Evolutionary conservation across 2,113 vertebrate genomes (phyloP), one percentile per base, ranked within the genome.

Genomic region (Oplegnathus fasciatus): DNA sequence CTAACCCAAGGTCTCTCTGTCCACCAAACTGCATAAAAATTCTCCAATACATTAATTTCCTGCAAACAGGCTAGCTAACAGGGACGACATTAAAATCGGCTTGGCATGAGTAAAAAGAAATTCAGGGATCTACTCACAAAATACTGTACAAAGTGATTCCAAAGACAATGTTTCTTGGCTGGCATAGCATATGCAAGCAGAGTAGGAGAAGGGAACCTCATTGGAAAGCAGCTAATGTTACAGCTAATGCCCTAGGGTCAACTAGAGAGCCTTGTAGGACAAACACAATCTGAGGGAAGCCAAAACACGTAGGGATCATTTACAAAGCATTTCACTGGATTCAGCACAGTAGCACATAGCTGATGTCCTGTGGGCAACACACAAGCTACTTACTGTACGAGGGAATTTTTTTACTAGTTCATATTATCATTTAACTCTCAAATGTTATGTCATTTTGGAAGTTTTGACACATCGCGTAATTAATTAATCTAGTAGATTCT

Each of bases 241-340:
- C 94, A 91, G 42, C 80, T 93, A 88, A 93, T 89, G 73, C 87
- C 87, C 92, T 81, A 37, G 84, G 87, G 90, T 83, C 86, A 78
- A 75, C 73, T 92, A 87, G n/a, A 90, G 73, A 89, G 81, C 72
- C 85, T 69, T 86, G 86, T 88, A 84, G 92, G 89, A 92, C 92
- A 92, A 93, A 92, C 92, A 90, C 83, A 89, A 54, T 89, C 75
- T 89, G 88, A 87, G 82, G 75, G 84, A 84, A 89, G 85, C 73
- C 92, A 90, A 90, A 95, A 94, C 92, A 94, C 88, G 74, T 9
- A 82, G 80, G 85, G 79, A 92, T 94, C 83, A 82, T 87, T 94
- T 92, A 92, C 91, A 84, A 57, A 87, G 48, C 81, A 50, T 74
- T 82, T 82, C 83, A 76, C 85, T 88, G 60, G 65, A 83, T 86